Conservation (phyloP, 2,888 invertebrate species). For the Pegoplata infirma region DNA sequence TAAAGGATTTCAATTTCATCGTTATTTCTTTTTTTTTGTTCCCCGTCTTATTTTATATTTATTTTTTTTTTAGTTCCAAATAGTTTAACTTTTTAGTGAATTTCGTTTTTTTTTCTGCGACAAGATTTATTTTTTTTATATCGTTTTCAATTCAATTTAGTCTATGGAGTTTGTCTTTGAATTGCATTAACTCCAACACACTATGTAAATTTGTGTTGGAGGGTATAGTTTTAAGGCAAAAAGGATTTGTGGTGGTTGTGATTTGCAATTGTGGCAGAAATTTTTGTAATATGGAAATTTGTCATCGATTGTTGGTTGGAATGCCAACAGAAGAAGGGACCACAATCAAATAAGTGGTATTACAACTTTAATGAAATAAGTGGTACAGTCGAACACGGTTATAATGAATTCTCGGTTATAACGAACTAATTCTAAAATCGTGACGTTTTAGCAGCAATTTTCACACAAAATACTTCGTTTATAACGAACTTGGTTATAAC, state of each 20-base stretch:
- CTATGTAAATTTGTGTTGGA: slow-evolving; percentile 24
- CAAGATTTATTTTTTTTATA: slow-evolving; percentile 62
- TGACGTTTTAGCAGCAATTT: no score
- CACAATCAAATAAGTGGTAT: slow-evolving; percentile 30
- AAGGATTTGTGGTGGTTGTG: slow-evolving; percentile 20
- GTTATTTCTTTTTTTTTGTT: slow-evolving; percentile 29
- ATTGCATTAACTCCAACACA: slow-evolving; percentile 28
- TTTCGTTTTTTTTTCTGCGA: slow-evolving; percentile 32
- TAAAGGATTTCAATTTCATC: slow-evolving; percentile 64
- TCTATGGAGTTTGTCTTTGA: slow-evolving; percentile 38
- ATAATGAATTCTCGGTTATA: no score
- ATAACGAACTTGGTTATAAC: no score
- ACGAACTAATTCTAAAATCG: no score
- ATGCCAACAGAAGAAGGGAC: slow-evolving; percentile 9
- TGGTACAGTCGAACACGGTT: no score
- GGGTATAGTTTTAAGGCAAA: neutral
- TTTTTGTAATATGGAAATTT: slow-evolving; percentile 16
- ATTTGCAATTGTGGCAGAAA: slow-evolving; percentile 36
- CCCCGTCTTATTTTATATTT: slow-evolving; percentile 65
- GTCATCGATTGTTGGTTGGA: slow-evolving; percentile 27
- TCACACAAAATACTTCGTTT: no score
- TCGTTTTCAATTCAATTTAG: slow-evolving; percentile 53
- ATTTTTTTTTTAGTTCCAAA: slow-evolving; percentile 69
- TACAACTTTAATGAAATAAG: slow-evolving; percentile 15
- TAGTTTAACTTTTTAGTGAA: slow-evolving; percentile 39